Percentiles rank a stretch among this genome's conserved stretches.
These are phyloP conservation scores for Harmothoe impar DNA, from an alignment of 2,888 invertebrate species.

Conservation along the genomic window DNA sequence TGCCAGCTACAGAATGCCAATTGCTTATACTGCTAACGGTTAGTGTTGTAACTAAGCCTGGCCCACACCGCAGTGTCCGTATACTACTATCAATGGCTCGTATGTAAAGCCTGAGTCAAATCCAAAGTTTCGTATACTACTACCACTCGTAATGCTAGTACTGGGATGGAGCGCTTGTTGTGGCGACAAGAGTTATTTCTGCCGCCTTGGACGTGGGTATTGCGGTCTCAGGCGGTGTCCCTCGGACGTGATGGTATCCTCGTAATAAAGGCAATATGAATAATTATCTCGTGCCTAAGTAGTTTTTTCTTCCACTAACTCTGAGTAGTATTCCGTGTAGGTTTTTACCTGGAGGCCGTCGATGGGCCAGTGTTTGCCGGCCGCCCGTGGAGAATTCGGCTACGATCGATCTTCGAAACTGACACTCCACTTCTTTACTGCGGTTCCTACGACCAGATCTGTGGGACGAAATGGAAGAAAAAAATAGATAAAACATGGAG, in stretches of 20 bases:
- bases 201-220: no score
- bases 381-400: neutral
- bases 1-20: neutral
- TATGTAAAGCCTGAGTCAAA: neutral
- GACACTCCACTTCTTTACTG: constrained; percentile 1
- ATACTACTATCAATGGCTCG: neutral
- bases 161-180: neutral
- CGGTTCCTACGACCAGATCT: neutral
- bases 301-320: no score
- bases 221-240: no score
- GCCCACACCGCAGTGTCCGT: neutral
- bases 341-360: neutral
- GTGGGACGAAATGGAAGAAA: neutral
- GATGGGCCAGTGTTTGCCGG: neutral
- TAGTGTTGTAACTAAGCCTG: neutral
- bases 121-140: neutral
- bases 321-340: constrained; percentile 25
- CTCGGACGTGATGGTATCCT: no score
- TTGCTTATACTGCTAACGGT: neutral
- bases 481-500: neutral
- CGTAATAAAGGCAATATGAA: no score
- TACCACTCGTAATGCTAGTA: neutral
- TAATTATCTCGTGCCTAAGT: no score
- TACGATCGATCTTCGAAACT: neutral
- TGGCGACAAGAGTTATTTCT: no score